phyloP scores from a whole-genome alignment of 2,797 vertebrate species.

The Hippopotamyrus pictus region DNA sequence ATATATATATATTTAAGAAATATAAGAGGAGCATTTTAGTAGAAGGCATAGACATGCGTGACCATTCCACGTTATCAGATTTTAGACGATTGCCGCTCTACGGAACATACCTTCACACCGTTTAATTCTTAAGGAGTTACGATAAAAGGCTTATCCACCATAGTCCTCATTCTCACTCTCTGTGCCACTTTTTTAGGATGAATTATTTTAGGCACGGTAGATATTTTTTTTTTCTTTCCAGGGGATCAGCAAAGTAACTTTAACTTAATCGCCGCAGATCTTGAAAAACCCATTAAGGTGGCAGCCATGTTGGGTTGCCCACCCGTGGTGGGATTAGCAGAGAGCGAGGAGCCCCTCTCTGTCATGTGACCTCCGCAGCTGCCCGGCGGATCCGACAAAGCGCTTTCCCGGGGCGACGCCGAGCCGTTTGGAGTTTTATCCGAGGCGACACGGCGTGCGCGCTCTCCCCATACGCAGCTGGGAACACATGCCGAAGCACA shows the following conservation, averaged over 20 bases:
- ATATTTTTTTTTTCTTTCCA: not conserved
- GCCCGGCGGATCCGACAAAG: not conserved
- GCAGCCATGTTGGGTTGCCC: not conserved
- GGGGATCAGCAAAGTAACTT: not conserved
- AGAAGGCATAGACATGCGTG: not conserved
- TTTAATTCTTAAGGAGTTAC: conserved; percentile 1
- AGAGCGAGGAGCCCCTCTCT: not conserved
- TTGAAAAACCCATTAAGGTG: conserved; percentile 7
- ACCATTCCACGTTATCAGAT: conserved; percentile 1
- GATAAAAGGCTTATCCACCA: conserved; percentile 17
- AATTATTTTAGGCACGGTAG: not conserved
- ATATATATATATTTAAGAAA: not conserved
- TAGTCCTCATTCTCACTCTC: not conserved
- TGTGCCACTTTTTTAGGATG: not conserved
- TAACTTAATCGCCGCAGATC: not conserved
- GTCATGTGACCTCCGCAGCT: not conserved
- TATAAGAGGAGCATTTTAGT: not conserved
- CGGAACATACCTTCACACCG: not conserved
- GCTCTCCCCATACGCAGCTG: not conserved
- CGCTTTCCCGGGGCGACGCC: not conserved
- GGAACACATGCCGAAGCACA: not conserved
- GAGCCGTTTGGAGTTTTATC: not conserved
- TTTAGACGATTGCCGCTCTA: not conserved
- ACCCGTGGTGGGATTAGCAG: not conserved
- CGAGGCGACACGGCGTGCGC: not conserved